Evolutionary conservation across 2,797 vertebrate species (phyloP).

Genomic region (Gymnoscopelus braueri): DNA sequence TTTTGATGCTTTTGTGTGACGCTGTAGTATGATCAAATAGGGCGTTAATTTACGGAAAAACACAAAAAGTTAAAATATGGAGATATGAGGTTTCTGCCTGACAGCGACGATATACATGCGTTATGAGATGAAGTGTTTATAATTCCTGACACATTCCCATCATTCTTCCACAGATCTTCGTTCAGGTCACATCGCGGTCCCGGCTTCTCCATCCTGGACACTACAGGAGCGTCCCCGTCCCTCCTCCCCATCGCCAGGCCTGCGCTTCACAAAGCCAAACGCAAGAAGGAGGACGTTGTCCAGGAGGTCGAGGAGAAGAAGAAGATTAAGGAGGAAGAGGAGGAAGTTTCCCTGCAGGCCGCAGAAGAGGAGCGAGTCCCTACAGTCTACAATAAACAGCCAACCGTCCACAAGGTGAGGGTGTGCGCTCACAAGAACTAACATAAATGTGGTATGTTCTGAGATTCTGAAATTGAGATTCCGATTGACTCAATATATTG

Average conservation of each 20-base stretch:
- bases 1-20: no score
- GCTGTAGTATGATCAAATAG: no score
- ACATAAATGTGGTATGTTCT: background rate
- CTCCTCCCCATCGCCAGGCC: conserved; percentile 74
- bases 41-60: no score
- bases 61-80: no score
- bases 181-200: conserved; percentile 59
- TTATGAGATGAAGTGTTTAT: no score
- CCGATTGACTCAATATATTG: background rate
- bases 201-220: conserved; percentile 61
- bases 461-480: background rate
- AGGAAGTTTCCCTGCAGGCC: conserved; percentile 50
- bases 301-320: conserved; percentile 61
- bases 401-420: conserved; percentile 36
- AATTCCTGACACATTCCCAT: background rate
- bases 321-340: background rate
- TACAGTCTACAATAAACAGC: conserved; percentile 19
- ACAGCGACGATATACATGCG: no score
- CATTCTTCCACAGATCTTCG: conserved; percentile 45
- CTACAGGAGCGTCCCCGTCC: conserved; percentile 75
- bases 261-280: conserved; percentile 70
- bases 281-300: conserved; percentile 78
- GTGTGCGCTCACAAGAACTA: background rate
- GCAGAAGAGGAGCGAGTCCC: background rate
- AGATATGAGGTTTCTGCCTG: no score